Base-by-base conservation (phyloP, 2,797 vertebrate genomes). In the Takifugu ocellatus region DNA sequence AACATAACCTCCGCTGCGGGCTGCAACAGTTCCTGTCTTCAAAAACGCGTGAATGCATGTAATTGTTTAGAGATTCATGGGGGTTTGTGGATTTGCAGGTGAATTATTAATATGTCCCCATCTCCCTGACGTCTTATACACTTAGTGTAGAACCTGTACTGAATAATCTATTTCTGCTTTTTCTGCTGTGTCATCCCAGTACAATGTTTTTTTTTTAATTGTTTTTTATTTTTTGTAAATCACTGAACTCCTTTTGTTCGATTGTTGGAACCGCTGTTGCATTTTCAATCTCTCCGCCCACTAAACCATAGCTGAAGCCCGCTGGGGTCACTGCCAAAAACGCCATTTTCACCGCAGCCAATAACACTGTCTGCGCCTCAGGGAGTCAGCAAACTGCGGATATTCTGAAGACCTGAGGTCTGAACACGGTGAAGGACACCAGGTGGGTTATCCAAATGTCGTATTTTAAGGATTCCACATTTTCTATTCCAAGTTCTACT, bases 301-400 rank as follows among this genome's bases (percentile, higher is more conserved):
- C 65, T 61, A 56, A 54, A 60, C 44, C 46, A 61, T 26, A 54
- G 17, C 33, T 62, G 54, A 56, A 61, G 17, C 11, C 42, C 45
- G 17, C 26, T 51, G 59, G 56, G 72, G 60, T 65, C 5, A 1
- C 49, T 49, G 61, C 60, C 62, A 75, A 65, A 74, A 73, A 54
- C 7, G 42, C 50, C 49, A 46, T 66, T 59, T 52, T 44, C 3
- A 0, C 27, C 26, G 9, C 26, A 56, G 61, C 51, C 68, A 48
- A 14, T 60, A 61, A 59, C 11, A 51, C 8, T 25, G 33, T 21
- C 9, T n/a, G 8, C 44, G 5, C 44, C 44, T 46, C 17, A 10
- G n/a, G 36, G 12, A 33, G 36, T 14, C 36, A 12, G 36, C 10
- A 39, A 14, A 39, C 36, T 39, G 33, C 33, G 11, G 36, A 39